Evolutionary conservation across 1,140 invertebrate species (phyloP).

Genomic region (Sinella curviseta): DNA sequence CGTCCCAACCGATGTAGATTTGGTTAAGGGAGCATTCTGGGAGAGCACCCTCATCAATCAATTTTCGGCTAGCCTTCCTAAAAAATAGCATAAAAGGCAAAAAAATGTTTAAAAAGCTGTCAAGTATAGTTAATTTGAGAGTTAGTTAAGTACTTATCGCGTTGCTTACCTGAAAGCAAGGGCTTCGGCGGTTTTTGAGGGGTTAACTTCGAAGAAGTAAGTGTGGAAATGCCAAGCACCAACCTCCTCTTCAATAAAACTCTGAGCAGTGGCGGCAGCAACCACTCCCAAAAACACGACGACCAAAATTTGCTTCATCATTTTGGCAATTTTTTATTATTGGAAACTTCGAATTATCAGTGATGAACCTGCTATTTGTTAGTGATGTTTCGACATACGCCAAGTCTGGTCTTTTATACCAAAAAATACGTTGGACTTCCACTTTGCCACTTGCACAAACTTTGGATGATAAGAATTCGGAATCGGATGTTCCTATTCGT

Average conservation of each 20-base stretch:
- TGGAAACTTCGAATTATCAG: too few species aligned
- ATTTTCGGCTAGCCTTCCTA: constrained; percentile 5
- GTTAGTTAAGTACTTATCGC: neutral
- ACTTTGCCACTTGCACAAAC: too few species aligned
- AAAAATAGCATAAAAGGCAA: neutral
- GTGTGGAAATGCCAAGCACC: constrained; percentile 24
- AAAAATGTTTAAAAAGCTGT: constrained; percentile 12
- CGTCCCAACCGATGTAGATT: constrained; percentile 36
- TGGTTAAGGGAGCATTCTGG: constrained; percentile 38
- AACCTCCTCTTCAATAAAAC: neutral
- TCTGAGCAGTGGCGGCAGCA: neutral
- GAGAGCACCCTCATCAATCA: constrained; percentile 35
- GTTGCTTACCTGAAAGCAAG: constrained; percentile 21
- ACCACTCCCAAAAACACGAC: neutral
- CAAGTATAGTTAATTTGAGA: neutral
- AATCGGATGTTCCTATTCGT: too few species aligned
- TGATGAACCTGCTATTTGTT: too few species aligned
- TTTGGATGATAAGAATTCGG: too few species aligned
- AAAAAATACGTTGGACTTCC: too few species aligned
- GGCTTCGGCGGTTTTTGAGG: constrained; percentile 24
- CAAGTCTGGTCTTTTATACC: too few species aligned
- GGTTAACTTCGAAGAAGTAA: constrained; percentile 25
- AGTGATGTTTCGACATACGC: too few species aligned
- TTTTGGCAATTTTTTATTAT: neutral
- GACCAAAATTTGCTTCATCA: neutral